phyloP scores from a whole-genome alignment of 2,797 vertebrate species.

The Xerus rutilus region DNA sequence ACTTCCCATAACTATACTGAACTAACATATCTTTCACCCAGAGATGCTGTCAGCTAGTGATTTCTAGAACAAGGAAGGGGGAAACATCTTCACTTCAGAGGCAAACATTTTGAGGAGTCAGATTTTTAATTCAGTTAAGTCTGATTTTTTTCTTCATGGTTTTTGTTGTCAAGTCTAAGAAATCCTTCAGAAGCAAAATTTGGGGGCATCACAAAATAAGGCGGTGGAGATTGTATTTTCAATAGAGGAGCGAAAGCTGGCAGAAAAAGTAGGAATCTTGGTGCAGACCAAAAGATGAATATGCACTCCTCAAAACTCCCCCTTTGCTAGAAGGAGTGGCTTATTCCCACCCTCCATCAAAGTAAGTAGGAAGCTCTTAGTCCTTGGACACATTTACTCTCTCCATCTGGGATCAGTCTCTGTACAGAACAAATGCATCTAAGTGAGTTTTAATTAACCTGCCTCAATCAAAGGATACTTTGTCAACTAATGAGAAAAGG shows the following conservation, averaged over 20 bases:
- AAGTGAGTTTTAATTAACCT: constrained; percentile 89
- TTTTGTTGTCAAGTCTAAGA: neutral
- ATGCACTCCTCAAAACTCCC: neutral
- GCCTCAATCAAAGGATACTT: constrained; percentile 87
- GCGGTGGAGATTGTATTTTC: neutral
- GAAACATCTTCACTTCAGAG: neutral
- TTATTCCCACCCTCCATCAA: constrained; percentile 37
- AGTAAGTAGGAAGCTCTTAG: constrained; percentile 47
- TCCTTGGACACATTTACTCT: constrained; percentile 71
- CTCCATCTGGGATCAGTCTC: constrained; percentile 65
- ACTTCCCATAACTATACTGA: constrained; percentile 53
- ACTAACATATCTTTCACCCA: constrained; percentile 64
- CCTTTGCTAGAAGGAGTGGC: too few relatives aligned
- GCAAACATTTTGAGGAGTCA: neutral
- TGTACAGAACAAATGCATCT: constrained; percentile 84
- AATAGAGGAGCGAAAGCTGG: neutral
- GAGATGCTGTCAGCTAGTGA: constrained; percentile 50
- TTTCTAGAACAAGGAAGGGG: neutral
- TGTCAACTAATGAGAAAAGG: constrained; percentile 81
- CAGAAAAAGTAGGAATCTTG: neutral
- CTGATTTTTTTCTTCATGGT: neutral
- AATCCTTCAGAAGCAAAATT: neutral
- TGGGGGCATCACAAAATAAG: neutral
- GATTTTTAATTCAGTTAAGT: neutral
- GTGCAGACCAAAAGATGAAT: neutral